Evolutionary conservation across 1,140 invertebrate species (phyloP).

Genomic region (Mercenaria mercenaria): DNA sequence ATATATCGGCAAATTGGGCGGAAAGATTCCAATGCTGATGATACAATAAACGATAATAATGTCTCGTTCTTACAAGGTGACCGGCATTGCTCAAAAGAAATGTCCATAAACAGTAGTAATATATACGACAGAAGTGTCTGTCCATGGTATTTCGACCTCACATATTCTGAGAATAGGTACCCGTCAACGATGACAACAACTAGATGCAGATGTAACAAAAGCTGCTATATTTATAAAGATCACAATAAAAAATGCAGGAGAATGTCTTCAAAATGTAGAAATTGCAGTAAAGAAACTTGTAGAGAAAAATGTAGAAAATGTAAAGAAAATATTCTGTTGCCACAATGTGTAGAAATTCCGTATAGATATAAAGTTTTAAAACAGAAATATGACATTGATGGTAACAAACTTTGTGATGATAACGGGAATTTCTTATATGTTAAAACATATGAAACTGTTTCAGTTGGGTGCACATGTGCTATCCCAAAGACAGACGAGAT

Average conservation of each 20-base stretch:
- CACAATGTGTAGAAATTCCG: neutral
- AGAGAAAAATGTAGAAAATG: neutral
- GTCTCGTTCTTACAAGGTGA: neutral
- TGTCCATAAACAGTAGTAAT: neutral
- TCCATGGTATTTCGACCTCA: too few relatives aligned
- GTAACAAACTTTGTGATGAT: neutral
- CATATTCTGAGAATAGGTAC: neutral
- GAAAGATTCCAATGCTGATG: neutral
- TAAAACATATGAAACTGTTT: neutral
- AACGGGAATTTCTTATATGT: neutral
- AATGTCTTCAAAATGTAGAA: neutral
- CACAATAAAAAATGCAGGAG: neutral
- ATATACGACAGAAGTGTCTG: neutral
- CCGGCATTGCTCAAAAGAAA: neutral
- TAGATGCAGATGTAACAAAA: neutral
- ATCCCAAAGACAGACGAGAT: neutral
- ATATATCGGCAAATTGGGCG: neutral
- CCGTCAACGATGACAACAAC: neutral
- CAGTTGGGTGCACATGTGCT: neutral
- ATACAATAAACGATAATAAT: neutral
- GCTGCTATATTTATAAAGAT: neutral
- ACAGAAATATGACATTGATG: neutral
- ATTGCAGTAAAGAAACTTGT: neutral
- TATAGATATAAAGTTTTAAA: conserved; percentile 23
- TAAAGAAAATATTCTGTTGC: neutral